A percentile compares a stretch with the other conserved stretches of the same genome.
These are phyloP conservation scores for Columbina picui DNA, from an alignment of 2,113 vertebrate species.

Conservation along the genomic window DNA sequence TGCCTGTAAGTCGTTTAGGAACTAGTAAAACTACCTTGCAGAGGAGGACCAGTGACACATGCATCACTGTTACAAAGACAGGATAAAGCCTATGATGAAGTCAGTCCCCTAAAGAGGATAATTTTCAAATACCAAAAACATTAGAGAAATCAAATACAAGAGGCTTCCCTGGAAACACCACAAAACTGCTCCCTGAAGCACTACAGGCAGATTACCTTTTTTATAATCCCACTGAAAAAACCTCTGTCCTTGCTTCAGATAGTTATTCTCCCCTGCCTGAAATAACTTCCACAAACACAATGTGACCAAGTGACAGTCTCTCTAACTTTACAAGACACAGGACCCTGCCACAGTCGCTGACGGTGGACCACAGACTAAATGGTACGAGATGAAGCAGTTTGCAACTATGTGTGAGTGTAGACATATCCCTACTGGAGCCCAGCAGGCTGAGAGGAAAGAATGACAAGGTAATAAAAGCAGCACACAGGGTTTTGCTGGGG, in stretches of 20 bases:
- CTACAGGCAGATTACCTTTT: background rate
- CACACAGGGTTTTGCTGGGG: background rate
- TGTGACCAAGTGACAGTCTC: rapidly evolving
- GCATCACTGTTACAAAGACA: background rate
- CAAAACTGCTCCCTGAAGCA: background rate
- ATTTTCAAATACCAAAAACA: background rate
- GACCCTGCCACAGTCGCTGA: background rate
- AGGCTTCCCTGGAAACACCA: background rate
- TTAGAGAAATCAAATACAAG: background rate
- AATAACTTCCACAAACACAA: background rate
- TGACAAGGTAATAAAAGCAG: background rate
- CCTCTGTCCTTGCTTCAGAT: background rate
- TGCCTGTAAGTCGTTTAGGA: background rate
- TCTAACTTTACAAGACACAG: background rate
- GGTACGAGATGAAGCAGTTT: background rate
- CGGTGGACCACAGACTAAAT: rapidly evolving
- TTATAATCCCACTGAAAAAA: background rate
- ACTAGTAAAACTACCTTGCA: background rate
- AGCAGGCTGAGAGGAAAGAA: background rate
- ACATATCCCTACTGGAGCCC: background rate
- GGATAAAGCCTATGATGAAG: background rate
- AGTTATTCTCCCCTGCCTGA: background rate
- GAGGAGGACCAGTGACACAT: background rate
- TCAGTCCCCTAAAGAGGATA: background rate
- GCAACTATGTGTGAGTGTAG: rapidly evolving